Percentiles rank a stretch among this genome's conserved stretches.
phyloP scores from a whole-genome alignment of 2,888 invertebrate species.

The Pandemis heparana region DNA sequence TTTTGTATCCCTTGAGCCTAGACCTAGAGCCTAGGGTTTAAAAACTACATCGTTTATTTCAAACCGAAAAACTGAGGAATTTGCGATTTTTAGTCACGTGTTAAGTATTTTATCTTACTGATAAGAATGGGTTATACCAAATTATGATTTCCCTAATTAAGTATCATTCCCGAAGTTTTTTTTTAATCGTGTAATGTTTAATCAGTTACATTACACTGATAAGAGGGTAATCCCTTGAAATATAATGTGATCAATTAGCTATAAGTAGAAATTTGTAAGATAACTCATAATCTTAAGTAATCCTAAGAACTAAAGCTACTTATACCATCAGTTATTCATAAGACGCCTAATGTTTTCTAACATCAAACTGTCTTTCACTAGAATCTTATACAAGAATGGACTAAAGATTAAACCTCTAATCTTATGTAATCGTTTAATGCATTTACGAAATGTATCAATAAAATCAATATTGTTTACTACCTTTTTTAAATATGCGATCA shows the following conservation, averaged over 20 bases:
- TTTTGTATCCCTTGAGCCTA: no score
- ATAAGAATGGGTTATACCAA: slow-evolving; percentile 1
- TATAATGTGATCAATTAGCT: slow-evolving; percentile 25
- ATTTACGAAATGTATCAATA: neutral
- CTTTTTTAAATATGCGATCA: no score
- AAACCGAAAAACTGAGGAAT: neutral
- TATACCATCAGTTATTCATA: neutral
- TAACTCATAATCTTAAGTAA: slow-evolving; percentile 10
- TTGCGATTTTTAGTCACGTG: neutral
- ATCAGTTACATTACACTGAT: slow-evolving; percentile 22
- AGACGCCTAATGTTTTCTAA: no score
- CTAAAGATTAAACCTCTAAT: no score
- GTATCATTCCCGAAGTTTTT: neutral
- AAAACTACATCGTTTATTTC: no score
- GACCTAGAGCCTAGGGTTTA: no score
- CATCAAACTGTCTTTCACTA: no score
- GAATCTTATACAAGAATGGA: neutral
- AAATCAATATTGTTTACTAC: neutral
- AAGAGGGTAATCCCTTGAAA: slow-evolving; percentile 15
- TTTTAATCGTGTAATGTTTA: slow-evolving; percentile 14
- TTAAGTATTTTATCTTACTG: neutral
- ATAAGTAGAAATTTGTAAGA: neutral
- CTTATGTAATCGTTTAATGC: neutral
- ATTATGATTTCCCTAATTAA: neutral
- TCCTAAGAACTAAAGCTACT: neutral